phyloP scores from a whole-genome alignment of 2,888 invertebrate genomes.

The Agrotis puta region DNA sequence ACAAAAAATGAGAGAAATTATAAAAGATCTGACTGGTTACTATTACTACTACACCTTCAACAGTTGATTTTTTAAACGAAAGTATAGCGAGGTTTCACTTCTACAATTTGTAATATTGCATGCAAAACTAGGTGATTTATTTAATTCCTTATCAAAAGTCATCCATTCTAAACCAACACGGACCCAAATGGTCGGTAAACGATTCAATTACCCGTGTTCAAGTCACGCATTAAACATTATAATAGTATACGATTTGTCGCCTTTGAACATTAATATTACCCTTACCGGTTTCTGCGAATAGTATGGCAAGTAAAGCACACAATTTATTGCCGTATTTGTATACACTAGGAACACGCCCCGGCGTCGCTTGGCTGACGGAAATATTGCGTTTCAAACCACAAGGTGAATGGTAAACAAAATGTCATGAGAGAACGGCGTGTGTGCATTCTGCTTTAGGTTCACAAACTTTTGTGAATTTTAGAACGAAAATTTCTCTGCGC shows the following conservation, averaged over 20 bases:
- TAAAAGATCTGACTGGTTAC: no score
- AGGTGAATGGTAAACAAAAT: slow-evolving; percentile 48
- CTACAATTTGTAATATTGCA: background rate
- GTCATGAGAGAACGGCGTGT: slow-evolving; percentile 12
- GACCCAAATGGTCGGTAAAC: slow-evolving; percentile 34
- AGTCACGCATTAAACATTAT: slow-evolving; percentile 39
- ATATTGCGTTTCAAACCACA: slow-evolving; percentile 46
- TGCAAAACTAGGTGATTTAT: background rate
- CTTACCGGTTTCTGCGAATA: slow-evolving; percentile 36
- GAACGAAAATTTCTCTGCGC: slow-evolving; percentile 8
- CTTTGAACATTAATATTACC: slow-evolving; percentile 50
- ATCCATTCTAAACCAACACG: slow-evolving; percentile 16
- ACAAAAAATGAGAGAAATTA: no score
- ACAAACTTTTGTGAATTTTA: slow-evolving; percentile 41
- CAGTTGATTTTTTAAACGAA: no score
- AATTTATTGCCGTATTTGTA: slow-evolving; percentile 58
- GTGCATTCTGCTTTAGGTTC: slow-evolving; percentile 16
- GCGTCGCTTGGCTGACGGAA: slow-evolving; percentile 40
- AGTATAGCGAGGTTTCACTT: no score
- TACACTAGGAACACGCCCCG: slow-evolving; percentile 41
- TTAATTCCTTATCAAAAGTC: slow-evolving; percentile 19
- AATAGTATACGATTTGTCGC: slow-evolving; percentile 55
- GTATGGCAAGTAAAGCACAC: slow-evolving; percentile 47
- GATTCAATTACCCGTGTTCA: slow-evolving; percentile 43
- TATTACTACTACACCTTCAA: no score